phyloP scores from a whole-genome alignment of 2,888 invertebrate genomes.

The Druceiella hillmani region DNA sequence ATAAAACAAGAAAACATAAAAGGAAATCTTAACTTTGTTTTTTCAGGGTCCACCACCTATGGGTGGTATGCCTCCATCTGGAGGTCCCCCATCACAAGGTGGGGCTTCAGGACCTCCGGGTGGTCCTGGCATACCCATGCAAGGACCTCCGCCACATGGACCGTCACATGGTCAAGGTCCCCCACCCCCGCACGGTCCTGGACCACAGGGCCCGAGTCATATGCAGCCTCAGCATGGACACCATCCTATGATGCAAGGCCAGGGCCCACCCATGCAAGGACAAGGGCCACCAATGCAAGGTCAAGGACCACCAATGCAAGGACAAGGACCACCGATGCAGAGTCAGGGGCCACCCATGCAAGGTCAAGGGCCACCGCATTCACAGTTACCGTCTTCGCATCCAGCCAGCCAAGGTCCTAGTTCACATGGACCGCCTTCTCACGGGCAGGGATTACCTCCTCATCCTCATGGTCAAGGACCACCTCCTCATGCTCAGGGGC shows the following conservation, averaged over 20 bases:
- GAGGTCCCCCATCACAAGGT: constrained; percentile 30
- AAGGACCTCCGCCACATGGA: constrained; percentile 41
- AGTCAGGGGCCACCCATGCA: constrained; percentile 14
- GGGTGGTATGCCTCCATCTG: constrained; percentile 39
- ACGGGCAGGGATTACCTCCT: too few species aligned
- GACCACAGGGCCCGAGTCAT: constrained; percentile 18
- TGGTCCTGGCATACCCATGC: constrained; percentile 24
- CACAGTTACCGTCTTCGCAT: constrained; percentile 13
- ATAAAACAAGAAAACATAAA: too few species aligned
- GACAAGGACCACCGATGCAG: constrained; percentile 29
- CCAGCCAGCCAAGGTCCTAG: constrained; percentile 11
- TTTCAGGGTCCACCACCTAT: constrained; percentile 41
- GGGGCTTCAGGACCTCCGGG: constrained; percentile 2
- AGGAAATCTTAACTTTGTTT: too few species aligned
- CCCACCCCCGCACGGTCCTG: constrained; percentile 19
- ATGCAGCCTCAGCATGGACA: constrained; percentile 35
- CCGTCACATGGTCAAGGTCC: constrained; percentile 36
- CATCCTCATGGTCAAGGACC: too few species aligned
- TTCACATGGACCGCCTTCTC: constrained; percentile 10
- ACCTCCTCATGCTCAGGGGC: constrained; percentile 27
- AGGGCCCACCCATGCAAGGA: constrained; percentile 29
- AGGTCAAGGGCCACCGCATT: constrained; percentile 14
- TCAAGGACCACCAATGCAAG: constrained; percentile 27
- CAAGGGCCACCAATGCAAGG: constrained; percentile 7
- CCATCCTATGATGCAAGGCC: constrained; percentile 33